Evolutionary conservation across 2,888 invertebrate species (phyloP).

Genomic region (Drosophila paranaensis): DNA sequence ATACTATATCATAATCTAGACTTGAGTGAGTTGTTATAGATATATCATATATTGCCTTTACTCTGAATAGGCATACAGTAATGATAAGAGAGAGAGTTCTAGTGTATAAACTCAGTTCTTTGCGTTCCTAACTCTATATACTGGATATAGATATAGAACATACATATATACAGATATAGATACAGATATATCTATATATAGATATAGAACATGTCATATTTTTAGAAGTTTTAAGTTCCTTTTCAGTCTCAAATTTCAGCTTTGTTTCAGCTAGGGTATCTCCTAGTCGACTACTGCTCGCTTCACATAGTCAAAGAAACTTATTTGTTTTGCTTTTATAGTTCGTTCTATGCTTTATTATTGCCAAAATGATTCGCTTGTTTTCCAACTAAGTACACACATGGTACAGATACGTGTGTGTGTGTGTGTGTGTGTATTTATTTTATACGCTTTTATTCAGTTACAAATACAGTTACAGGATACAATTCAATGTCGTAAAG

Average conservation of each 20-base stretch:
- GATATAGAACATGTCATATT: too few species aligned
- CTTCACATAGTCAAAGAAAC: not conserved
- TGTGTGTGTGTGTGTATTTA: conserved; percentile 3
- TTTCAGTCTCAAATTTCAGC: too few species aligned
- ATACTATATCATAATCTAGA: too few species aligned
- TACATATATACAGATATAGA: not conserved
- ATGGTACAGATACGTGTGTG: conserved; percentile 15
- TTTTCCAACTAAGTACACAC: conserved; percentile 48
- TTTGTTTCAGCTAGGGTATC: conserved; percentile 1
- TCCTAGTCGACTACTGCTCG: not conserved
- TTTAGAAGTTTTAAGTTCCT: too few species aligned
- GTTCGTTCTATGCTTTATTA: conserved; percentile 68
- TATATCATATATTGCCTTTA: too few species aligned
- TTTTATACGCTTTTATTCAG: conserved; percentile 35
- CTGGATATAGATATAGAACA: too few species aligned
- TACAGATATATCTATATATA: not conserved
- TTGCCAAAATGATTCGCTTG: conserved; percentile 66
- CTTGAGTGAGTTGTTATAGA: too few species aligned
- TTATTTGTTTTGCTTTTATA: conserved; percentile 7
- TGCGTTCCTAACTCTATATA: too few species aligned
- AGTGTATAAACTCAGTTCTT: too few species aligned
- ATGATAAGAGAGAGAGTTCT: too few species aligned
- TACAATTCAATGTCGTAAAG: conserved; percentile 65
- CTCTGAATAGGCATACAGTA: too few species aligned
- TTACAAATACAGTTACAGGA: conserved; percentile 61